phyloP scores from a whole-genome alignment of 2,113 vertebrate genomes.

The Sylvilagus bachmani region DNA sequence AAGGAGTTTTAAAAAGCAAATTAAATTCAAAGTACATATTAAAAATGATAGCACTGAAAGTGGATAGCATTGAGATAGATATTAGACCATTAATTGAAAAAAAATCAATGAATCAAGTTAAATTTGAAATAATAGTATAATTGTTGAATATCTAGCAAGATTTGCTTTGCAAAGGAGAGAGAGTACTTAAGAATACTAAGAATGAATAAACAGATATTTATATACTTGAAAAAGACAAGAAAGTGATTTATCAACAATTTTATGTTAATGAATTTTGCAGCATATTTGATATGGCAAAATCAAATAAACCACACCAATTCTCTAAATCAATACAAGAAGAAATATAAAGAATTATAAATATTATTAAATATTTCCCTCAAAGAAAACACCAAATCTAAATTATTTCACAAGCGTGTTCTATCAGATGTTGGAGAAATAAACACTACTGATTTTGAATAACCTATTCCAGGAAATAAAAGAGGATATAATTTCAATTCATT shows the following conservation, averaged over 20 bases:
- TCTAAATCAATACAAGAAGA: not conserved
- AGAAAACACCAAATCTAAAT: not conserved
- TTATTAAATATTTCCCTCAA: not conserved
- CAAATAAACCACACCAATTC: not conserved
- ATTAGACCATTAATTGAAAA: not conserved
- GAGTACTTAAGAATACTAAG: not conserved
- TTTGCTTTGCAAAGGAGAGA: not conserved
- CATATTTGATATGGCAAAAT: not conserved
- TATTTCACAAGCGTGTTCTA: not conserved
- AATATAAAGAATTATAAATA: not conserved
- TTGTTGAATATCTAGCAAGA: not conserved
- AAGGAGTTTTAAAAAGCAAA: not conserved
- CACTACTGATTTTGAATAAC: not conserved
- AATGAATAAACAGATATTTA: not conserved
- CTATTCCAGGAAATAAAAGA: not conserved
- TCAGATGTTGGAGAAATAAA: not conserved
- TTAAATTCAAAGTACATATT: not conserved
- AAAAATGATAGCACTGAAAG: not conserved
- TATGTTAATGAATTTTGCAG: not conserved
- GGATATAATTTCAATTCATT: not conserved
- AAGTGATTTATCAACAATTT: not conserved
- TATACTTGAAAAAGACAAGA: not conserved
- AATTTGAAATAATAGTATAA: not conserved
- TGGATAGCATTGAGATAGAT: not conserved
- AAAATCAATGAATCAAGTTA: not conserved